Conservation (phyloP, 2,113 vertebrate genomes). For the Mesembrinibis cayennensis region DNA sequence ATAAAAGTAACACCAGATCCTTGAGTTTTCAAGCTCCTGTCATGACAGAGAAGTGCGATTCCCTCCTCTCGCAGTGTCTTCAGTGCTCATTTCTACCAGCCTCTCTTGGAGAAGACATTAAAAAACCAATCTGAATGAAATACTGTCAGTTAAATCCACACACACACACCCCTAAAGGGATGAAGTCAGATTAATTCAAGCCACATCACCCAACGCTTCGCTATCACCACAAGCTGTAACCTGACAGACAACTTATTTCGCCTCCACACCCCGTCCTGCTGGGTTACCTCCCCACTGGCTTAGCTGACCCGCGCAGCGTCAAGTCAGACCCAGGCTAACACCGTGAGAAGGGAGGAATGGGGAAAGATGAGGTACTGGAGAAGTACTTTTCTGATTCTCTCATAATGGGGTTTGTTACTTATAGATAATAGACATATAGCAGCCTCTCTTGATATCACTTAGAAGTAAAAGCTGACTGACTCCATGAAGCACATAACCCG, state of each 20-base stretch:
- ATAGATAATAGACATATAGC: fast-evolving
- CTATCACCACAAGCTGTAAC: background rate
- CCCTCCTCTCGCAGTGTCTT: background rate
- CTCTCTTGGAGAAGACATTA: background rate
- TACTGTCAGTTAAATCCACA: background rate
- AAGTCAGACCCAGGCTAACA: background rate
- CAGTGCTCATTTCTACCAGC: background rate
- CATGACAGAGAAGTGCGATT: background rate
- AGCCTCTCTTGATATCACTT: background rate
- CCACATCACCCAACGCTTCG: background rate
- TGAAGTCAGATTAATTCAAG: background rate
- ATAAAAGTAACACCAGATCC: background rate
- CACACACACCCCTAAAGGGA: background rate
- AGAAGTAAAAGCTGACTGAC: background rate
- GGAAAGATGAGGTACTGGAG: background rate
- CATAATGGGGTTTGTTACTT: background rate
- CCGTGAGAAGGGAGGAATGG: background rate
- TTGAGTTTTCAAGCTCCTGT: background rate
- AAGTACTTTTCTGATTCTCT: background rate
- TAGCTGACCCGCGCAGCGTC: background rate
- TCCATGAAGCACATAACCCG: fast-evolving
- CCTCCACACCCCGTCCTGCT: background rate
- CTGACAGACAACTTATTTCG: background rate
- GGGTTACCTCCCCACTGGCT: background rate
- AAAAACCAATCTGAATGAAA: background rate